Conservation (phyloP, 2,113 vertebrate genomes). For the Erythrocercus mccallii region DNA sequence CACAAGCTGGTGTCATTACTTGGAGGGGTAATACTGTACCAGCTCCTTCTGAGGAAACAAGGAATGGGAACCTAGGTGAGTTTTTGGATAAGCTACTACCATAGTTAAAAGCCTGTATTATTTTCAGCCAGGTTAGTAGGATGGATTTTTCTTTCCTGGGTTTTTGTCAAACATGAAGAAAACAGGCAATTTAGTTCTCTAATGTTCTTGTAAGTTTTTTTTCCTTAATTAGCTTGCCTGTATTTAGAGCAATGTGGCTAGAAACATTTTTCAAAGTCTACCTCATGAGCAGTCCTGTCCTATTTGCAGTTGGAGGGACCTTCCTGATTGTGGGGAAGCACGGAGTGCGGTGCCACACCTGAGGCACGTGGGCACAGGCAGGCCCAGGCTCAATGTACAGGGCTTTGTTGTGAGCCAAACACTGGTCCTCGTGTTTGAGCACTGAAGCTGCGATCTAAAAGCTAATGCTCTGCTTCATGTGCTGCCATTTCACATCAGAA, state of each 20-base stretch:
- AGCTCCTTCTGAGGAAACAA: not conserved
- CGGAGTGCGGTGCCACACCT: not conserved
- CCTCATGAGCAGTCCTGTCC: not conserved
- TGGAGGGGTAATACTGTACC: not conserved
- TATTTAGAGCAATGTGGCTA: not conserved
- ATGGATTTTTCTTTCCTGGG: not conserved
- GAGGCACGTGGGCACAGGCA: accelerated
- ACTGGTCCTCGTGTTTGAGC: not conserved
- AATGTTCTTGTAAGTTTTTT: not conserved
- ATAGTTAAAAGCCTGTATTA: not conserved
- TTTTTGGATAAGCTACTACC: not conserved
- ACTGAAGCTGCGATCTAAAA: not conserved
- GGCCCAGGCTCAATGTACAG: accelerated
- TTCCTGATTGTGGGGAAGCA: not conserved
- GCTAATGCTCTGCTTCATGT: not conserved
- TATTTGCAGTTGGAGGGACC: not conserved
- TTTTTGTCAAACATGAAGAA: not conserved
- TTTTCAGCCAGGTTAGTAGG: not conserved
- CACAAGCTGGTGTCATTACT: not conserved
- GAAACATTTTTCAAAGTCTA: not conserved
- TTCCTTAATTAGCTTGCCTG: not conserved
- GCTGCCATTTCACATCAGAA: not conserved
- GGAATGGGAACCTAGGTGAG: not conserved
- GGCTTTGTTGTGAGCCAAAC: not conserved
- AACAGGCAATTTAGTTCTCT: not conserved